Evolutionary conservation across 2,113 vertebrate species (phyloP).

Genomic region (Thunnus thynnus): DNA sequence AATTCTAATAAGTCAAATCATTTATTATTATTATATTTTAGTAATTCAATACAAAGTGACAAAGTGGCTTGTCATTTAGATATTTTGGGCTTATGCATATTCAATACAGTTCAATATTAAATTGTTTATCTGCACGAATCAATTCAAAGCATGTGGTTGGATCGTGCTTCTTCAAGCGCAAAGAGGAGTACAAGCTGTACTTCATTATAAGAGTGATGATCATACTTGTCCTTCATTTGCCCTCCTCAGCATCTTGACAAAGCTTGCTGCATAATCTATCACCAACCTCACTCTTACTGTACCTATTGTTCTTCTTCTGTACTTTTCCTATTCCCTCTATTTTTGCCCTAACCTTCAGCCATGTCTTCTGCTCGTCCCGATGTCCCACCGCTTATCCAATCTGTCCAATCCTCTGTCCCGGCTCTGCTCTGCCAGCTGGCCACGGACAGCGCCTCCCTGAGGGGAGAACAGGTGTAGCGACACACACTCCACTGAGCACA

Average conservation of each 20-base stretch:
- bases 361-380: constrained; percentile 65
- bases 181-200: not conserved
- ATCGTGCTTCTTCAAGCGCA: not conserved
- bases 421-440: constrained; percentile 80
- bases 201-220: not conserved
- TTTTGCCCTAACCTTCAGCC: constrained; percentile 78
- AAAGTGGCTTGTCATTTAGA: too few species aligned
- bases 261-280: constrained; percentile 25
- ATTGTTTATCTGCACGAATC: not conserved
- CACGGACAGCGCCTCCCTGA: constrained; percentile 74
- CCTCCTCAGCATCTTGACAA: constrained; percentile 15
- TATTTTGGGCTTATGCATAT: not conserved
- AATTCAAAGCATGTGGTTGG: not conserved
- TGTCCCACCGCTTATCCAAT: constrained; percentile 78
- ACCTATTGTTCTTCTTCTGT: constrained; percentile 42
- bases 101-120: not conserved
- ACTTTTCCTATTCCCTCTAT: constrained; percentile 66
- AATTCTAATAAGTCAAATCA: too few species aligned
- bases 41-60: too few species aligned
- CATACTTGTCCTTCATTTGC: constrained; percentile 10
- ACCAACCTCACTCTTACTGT: not conserved
- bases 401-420: constrained; percentile 76
- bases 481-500: constrained; percentile 77
- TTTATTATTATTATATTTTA: too few species aligned
- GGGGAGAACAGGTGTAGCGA: constrained; percentile 81